Evolutionary conservation across 2,113 vertebrate species (phyloP), one percentile per base, ranked within the genome.

Genomic region (Megaceryle torquata): DNA sequence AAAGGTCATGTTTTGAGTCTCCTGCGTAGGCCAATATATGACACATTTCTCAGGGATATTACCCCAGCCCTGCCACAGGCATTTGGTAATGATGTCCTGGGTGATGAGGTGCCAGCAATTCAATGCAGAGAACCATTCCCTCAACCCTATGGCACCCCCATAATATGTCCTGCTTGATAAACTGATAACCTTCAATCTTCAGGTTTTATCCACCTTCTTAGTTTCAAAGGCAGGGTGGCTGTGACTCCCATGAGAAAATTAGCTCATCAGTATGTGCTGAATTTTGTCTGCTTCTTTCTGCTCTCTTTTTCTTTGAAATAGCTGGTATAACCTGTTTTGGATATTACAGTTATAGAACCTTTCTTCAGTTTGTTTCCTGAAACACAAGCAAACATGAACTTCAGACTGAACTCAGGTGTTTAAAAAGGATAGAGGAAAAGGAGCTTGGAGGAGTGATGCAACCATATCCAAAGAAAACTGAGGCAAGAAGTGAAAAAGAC

Each of bases 1-100:
- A 95, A 94, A 76, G 10, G 31, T 78, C 60, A 75, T 48, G 48
- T 78, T 88, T 82, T 88, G 35, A 79, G 76, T 35, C 13, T 35
- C 74, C 26, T 0, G 0, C 61, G 24, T n/a, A 82, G 33, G 64
- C 60, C 60, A 81, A 22, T 56, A 43, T 7, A 60, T 44, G 28
- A 11, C 16, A 67, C 0, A 1, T 64, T 91, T 91, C 53, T 83
- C 33, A 61, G 35, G 53, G 35, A 3, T 74, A 48, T 22, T 83
- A 56, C 16, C 8, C 33, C 15, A 91, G 28, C 15, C 11, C 35
- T 91, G n/a, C 8, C 37, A 67, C 46, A 44, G 15, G 53, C 24
- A 6, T 44, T 31, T 61, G 13, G 13, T 78, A 51, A 31, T 50
- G 50, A 29, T 53, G 67, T 41, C 10, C 43, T 82, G 17, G 28